Evolutionary conservation across 1,140 invertebrate species (phyloP).

Genomic region (Campodea augens): DNA sequence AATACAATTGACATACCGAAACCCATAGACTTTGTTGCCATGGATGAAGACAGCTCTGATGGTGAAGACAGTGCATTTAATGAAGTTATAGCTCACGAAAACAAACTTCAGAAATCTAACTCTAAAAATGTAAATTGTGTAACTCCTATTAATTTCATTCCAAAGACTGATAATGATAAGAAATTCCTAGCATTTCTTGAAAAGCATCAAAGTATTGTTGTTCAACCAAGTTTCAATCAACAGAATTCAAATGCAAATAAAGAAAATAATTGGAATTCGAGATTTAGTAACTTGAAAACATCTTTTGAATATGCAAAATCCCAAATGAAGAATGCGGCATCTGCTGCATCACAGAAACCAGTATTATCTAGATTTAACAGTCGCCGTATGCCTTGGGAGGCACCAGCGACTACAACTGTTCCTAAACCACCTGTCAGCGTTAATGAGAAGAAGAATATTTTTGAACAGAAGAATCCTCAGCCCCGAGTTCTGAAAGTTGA

Average conservation of each 20-base stretch:
- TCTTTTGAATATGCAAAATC: conserved; percentile 32
- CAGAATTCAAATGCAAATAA: conserved; percentile 17
- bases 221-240: conserved; percentile 12
- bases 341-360: no score
- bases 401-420: no score
- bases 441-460: conserved; percentile 1
- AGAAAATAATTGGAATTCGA: conserved; percentile 46
- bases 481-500: neutral
- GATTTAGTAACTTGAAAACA: conserved; percentile 70
- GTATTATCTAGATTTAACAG: no score
- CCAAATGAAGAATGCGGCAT: no score
- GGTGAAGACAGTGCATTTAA: conserved; percentile 18
- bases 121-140: no score
- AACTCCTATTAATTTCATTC: conserved; percentile 15
- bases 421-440: neutral
- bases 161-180: conserved; percentile 62
- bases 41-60: conserved; percentile 26
- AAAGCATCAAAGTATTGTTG: conserved; percentile 29
- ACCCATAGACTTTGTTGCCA: conserved; percentile 33
- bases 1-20: conserved; percentile 75
- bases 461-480: conserved; percentile 1
- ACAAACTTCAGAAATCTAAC: no score
- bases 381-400: no score
- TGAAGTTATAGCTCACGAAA: no score
- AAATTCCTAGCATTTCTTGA: conserved; percentile 67